phyloP scores from a whole-genome alignment of 2,888 invertebrate genomes.

The Brachyopa scutellaris region DNA sequence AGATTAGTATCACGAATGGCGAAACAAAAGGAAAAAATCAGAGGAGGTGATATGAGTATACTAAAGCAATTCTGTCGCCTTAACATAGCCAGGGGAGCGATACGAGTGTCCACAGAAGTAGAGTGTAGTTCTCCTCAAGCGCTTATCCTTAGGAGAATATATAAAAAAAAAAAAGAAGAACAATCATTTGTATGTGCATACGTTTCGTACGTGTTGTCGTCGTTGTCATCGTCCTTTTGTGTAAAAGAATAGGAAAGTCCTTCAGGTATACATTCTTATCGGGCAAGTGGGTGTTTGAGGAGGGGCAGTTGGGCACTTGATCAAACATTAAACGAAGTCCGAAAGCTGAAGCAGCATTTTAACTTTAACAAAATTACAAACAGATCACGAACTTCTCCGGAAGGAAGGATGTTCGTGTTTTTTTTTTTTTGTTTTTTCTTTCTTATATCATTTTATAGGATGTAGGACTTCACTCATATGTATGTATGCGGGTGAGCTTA shows the following conservation, averaged over 20 bases:
- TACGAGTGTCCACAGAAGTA: neutral
- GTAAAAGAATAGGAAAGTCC: constrained; percentile 21
- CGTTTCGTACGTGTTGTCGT: constrained; percentile 41
- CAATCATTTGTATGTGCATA: constrained; percentile 46
- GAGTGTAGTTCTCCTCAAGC: neutral
- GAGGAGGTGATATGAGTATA: constrained; percentile 16
- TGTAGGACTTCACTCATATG: neutral
- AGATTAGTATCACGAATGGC: neutral
- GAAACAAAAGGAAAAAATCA: neutral
- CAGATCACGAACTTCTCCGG: constrained; percentile 50
- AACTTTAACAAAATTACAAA: constrained; percentile 58
- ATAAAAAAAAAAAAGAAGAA: constrained; percentile 21
- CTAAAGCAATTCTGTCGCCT: constrained; percentile 30
- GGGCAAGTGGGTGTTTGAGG: constrained; percentile 12
- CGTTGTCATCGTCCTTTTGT: too few relatives aligned
- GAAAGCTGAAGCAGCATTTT: constrained; percentile 68
- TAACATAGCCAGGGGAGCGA: neutral
- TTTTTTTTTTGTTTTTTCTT: neutral
- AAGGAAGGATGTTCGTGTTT: constrained; percentile 34
- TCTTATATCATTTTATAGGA: constrained; percentile 7
- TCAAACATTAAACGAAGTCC: constrained; percentile 50
- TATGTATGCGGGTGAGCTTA: too few relatives aligned
- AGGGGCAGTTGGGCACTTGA: constrained; percentile 3
- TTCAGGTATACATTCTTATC: constrained; percentile 45
- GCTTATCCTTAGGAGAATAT: constrained; percentile 33